Base-by-base conservation (phyloP, 1,140 invertebrate species). In the Tetragnatha versicolor region DNA sequence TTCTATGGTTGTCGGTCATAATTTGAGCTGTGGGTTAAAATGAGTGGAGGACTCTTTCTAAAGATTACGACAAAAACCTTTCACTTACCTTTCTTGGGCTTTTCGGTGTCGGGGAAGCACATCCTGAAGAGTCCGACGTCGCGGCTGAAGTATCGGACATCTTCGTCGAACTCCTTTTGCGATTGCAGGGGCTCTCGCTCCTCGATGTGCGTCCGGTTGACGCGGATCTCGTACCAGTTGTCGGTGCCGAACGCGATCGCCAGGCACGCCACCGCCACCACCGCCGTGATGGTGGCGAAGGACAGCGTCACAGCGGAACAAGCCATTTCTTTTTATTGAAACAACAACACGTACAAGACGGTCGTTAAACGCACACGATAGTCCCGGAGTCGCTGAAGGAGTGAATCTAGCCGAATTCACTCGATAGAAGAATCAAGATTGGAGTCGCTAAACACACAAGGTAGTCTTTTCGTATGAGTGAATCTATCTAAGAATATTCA, bases 211-310 rank as follows among this genome's bases (percentile, higher is more conserved):
- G 90, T 91, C 82, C 94, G 89, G 86, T 94, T 93, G 79, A 97
- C 94, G 88, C 95, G 93, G 82, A 94, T 93, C 86, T 93, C 93
- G 82, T 95, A 89, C 95, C 95, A 97, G 88, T 96, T 96, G 88
- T 97, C 95, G 84, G 95, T 97, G 83, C 93, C 93, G 87, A 97
- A 97, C 81, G 94, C 93, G 85, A 97, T 96, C 78, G 93, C 92
- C 83, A 97, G 89, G 82, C 96, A 89, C 61, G 94, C 93, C 83
- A 94, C 94, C 81, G 94, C 93, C 82, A 96, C 92, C 84, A 97
- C 95, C 83, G 94, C 94, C 84, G 93, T 92, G 87, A 97, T 95
- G 83, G 95, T 97, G 79, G 94, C 95, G 87, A 97, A 90, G 85
- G 94, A 96, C 84, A 97, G 88, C 83, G 94, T 96, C 84, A 96